A percentile compares a stretch with the other conserved stretches of the same genome.
These are phyloP conservation scores for Lordiphosa fenestrarum DNA, from an alignment of 2,888 invertebrate species.

Conservation along the genomic window DNA sequence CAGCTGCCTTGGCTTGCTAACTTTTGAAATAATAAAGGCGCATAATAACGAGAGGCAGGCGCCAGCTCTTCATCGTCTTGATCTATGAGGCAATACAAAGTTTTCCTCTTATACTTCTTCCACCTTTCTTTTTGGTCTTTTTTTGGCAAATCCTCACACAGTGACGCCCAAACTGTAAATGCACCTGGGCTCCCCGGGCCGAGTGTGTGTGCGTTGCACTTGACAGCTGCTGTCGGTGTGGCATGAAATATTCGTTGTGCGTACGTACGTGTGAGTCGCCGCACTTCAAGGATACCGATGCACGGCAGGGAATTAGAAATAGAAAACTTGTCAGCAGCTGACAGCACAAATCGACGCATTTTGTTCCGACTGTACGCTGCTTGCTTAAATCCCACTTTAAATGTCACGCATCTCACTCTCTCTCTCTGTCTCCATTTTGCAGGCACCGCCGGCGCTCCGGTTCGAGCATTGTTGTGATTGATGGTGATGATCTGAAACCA, in stretches of 20 bases:
- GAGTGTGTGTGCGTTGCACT: slow-evolving; percentile 13
- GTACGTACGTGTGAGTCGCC: background rate
- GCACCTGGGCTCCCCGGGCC: slow-evolving; percentile 28
- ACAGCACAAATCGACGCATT: slow-evolving; percentile 34
- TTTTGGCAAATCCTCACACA: slow-evolving; percentile 1
- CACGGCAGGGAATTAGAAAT: background rate
- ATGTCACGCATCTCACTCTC: background rate
- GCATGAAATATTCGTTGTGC: slow-evolving; percentile 27
- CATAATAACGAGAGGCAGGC: slow-evolving; percentile 7
- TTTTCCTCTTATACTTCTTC: background rate
- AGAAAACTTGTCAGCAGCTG: slow-evolving; percentile 13
- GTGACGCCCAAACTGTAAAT: slow-evolving; percentile 24
- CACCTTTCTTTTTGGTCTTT: no score
- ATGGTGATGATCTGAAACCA: slow-evolving; percentile 85
- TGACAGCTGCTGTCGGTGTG: slow-evolving; percentile 55
- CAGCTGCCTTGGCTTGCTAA: slow-evolving; percentile 11
- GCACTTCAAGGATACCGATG: slow-evolving; percentile 1
- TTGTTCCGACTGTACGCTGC: background rate
- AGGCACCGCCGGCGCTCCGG: slow-evolving; percentile 91
- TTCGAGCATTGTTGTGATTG: slow-evolving; percentile 90
- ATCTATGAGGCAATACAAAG: slow-evolving; percentile 5
- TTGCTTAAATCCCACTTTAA: background rate
- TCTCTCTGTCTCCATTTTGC: slow-evolving; percentile 13
- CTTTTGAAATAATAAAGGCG: slow-evolving; percentile 34
- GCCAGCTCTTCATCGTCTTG: background rate